phyloP scores from a whole-genome alignment of 2,888 invertebrate species.

The Polydrusus tereticollis region DNA sequence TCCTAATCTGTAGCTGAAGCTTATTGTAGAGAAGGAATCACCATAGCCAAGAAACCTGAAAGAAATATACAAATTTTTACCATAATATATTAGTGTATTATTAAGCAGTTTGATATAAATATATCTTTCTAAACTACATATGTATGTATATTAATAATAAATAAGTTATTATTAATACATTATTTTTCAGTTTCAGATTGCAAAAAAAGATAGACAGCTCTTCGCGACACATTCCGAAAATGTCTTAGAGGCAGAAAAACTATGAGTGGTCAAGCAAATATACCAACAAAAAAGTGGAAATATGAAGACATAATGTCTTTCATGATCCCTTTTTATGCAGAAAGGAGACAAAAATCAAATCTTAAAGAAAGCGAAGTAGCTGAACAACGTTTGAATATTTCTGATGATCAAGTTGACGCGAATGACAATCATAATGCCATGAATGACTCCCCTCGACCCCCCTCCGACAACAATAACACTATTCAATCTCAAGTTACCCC shows the following conservation, averaged over 20 bases:
- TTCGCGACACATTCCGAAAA: not conserved
- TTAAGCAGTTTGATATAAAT: too few relatives aligned
- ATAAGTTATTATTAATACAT: too few relatives aligned
- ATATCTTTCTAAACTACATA: too few relatives aligned
- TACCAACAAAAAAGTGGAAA: too few relatives aligned
- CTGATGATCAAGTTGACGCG: not conserved
- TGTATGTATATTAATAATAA: too few relatives aligned
- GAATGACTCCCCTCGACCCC: not conserved
- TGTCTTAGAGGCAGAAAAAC: not conserved
- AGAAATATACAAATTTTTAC: not conserved
- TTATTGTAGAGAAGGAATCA: conserved; percentile 48
- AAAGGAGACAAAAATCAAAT: too few relatives aligned
- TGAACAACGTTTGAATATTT: conserved; percentile 2
- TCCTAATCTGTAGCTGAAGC: conserved; percentile 51
- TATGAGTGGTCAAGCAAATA: not conserved
- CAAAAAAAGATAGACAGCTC: conserved; percentile 30
- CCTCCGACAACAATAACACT: not conserved
- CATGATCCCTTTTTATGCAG: conserved; percentile 15
- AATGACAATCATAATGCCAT: not conserved
- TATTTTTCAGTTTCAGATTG: not conserved
- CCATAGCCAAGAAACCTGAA: conserved; percentile 35
- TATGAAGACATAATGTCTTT: conserved; percentile 17
- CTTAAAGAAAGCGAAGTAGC: conserved; percentile 2
- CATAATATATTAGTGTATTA: too few relatives aligned
- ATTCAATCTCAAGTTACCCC: not conserved